phyloP scores from a whole-genome alignment of 2,113 vertebrate genomes.

The Mirounga angustirostris region DNA sequence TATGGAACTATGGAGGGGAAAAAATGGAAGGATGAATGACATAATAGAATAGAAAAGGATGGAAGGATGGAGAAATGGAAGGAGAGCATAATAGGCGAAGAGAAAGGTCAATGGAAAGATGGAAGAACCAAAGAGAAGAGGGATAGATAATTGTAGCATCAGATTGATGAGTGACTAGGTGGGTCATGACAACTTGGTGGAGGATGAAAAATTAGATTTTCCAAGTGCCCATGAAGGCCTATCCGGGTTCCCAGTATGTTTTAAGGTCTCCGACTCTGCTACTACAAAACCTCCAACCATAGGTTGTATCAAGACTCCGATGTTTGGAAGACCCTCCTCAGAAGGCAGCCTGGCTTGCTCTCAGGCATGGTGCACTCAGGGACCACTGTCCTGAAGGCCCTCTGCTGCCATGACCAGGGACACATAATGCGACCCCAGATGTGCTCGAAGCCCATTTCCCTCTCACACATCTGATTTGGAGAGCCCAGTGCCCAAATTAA shows the following conservation, averaged over 20 bases:
- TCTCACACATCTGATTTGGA: neutral
- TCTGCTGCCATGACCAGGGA: neutral
- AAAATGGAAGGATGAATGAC: neutral
- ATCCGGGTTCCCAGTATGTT: neutral
- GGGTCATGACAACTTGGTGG: neutral
- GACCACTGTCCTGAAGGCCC: neutral
- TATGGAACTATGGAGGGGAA: neutral
- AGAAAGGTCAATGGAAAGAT: neutral
- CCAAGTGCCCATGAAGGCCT: neutral
- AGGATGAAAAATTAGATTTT: neutral
- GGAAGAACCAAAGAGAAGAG: neutral
- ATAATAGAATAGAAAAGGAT: neutral
- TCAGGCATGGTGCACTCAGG: neutral
- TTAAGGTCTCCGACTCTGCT: neutral
- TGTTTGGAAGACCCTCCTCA: neutral
- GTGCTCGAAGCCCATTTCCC: neutral
- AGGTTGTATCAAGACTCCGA: neutral
- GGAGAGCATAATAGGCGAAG: neutral
- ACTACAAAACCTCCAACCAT: neutral
- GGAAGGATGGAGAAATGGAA: neutral
- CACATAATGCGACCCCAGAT: too few species aligned
- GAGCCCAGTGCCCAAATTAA: neutral
- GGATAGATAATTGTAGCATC: neutral
- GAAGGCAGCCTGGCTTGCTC: neutral
- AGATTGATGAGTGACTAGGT: neutral